Conservation (phyloP, 2,888 invertebrate species). For the Emesis russula region DNA sequence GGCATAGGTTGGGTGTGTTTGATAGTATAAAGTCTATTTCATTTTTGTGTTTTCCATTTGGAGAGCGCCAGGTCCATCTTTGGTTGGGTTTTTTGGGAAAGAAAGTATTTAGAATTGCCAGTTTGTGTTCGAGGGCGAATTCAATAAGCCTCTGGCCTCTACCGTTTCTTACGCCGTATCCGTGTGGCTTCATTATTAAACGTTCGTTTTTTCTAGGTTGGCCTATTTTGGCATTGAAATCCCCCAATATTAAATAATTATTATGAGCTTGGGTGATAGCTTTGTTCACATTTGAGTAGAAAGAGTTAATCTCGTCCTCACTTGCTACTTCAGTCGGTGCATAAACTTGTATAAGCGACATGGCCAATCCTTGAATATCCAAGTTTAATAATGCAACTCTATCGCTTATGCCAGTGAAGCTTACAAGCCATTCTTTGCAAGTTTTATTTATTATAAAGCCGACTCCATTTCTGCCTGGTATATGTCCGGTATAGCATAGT, state of each 20-base stretch:
- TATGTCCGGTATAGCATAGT: too few species aligned
- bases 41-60: conserved; percentile 48
- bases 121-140: neutral
- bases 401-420: conserved; percentile 2
- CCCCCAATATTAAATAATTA: neutral
- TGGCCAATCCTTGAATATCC: conserved; percentile 6
- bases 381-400: conserved; percentile 80
- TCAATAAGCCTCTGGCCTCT: neutral
- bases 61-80: too few species aligned
- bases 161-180: neutral
- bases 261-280: neutral
- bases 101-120: conserved; percentile 4
- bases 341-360: conserved; percentile 80
- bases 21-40: conserved; percentile 78
- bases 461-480: too few species aligned
- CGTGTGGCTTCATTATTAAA: neutral
- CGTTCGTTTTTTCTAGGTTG: neutral
- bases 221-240: too few species aligned
- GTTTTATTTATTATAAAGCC: too few species aligned
- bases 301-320: conserved; percentile 60
- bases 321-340: conserved; percentile 70
- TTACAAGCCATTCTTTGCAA: neutral
- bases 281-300: neutral
- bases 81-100: neutral
- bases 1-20: conserved; percentile 57